Evolutionary conservation across 1,140 invertebrate species (phyloP).

Genomic region (Cylas formicarius): DNA sequence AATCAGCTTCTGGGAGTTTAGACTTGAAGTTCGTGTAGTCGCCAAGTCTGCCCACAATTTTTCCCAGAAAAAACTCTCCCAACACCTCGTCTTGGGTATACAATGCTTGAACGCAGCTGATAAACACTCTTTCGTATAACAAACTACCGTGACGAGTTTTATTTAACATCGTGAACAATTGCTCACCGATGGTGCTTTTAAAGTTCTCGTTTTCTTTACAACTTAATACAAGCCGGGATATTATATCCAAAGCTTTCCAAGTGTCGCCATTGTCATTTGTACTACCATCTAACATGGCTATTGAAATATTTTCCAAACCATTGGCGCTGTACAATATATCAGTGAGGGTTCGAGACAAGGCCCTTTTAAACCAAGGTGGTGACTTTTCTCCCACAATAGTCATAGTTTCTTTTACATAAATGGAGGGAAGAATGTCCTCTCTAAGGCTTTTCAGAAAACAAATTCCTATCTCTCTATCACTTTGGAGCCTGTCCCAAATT

Average conservation of each 20-base stretch:
- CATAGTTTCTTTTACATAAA: slow-evolving; percentile 62
- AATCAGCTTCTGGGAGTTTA: slow-evolving; percentile 17
- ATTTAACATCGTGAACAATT: slow-evolving; percentile 45
- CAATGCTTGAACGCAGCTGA: slow-evolving; percentile 46
- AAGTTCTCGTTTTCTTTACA: slow-evolving; percentile 46
- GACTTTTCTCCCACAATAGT: slow-evolving; percentile 51
- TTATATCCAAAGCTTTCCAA: slow-evolving; percentile 60
- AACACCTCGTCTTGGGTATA: slow-evolving; percentile 45
- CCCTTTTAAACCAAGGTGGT: slow-evolving; percentile 56
- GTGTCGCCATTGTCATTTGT: slow-evolving; percentile 48
- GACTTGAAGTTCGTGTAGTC: no score
- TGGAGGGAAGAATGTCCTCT: slow-evolving; percentile 49
- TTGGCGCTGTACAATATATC: slow-evolving; percentile 49
- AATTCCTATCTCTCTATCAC: slow-evolving; percentile 49
- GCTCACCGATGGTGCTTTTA: slow-evolving; percentile 48
- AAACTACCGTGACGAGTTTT: slow-evolving; percentile 32
- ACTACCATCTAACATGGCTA: slow-evolving; percentile 52
- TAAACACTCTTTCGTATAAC: slow-evolving; percentile 18
- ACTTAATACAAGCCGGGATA: slow-evolving; percentile 55
- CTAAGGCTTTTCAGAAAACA: slow-evolving; percentile 48
- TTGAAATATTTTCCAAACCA: slow-evolving; percentile 54
- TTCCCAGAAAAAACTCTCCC: slow-evolving; percentile 42
- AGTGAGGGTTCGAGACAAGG: slow-evolving; percentile 54
- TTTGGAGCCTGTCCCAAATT: slow-evolving; percentile 46
- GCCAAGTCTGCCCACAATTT: slow-evolving; percentile 40